These are phyloP conservation scores for Byasa hedistus DNA, from an alignment of 2,888 invertebrate genomes.

Conservation along the genomic window DNA sequence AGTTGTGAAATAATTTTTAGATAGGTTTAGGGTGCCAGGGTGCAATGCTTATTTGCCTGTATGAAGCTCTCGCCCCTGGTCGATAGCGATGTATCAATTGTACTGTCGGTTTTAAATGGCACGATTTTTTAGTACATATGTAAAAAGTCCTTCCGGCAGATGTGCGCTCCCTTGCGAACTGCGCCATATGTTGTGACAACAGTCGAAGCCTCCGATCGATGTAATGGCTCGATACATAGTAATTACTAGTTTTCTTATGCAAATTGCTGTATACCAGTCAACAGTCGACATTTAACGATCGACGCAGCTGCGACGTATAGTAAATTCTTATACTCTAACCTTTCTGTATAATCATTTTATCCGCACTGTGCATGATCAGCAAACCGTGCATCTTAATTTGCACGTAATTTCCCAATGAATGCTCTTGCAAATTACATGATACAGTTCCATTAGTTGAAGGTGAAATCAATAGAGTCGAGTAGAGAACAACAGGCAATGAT, in stretches of 20 bases:
- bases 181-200: constrained; percentile 45
- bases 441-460: constrained; percentile 55
- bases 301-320: constrained; percentile 31
- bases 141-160: constrained; percentile 31
- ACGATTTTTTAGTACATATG: constrained; percentile 4
- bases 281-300: constrained; percentile 33
- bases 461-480: constrained; percentile 55
- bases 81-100: constrained; percentile 28
- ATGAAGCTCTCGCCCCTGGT: too few relatives aligned
- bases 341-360: constrained; percentile 39
- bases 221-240: constrained; percentile 46
- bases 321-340: constrained; percentile 32
- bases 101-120: neutral
- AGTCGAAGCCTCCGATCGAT: constrained; percentile 40
- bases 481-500: constrained; percentile 42
- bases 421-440: constrained; percentile 49
- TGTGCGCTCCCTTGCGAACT: constrained; percentile 48
- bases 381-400: constrained; percentile 25
- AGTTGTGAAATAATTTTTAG: too few relatives aligned
- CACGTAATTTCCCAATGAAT: constrained; percentile 45
- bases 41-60: too few relatives aligned
- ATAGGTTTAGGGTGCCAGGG: too few relatives aligned
- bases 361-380: constrained; percentile 8
- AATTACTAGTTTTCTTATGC: constrained; percentile 55
- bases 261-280: constrained; percentile 37